A percentile compares a stretch with the other conserved stretches of the same genome.
These are phyloP conservation scores for Chrysaora quinquecirrha DNA, from an alignment of 30 jellyfish, hydroid and myxozoan species.

Conservation along the genomic window DNA sequence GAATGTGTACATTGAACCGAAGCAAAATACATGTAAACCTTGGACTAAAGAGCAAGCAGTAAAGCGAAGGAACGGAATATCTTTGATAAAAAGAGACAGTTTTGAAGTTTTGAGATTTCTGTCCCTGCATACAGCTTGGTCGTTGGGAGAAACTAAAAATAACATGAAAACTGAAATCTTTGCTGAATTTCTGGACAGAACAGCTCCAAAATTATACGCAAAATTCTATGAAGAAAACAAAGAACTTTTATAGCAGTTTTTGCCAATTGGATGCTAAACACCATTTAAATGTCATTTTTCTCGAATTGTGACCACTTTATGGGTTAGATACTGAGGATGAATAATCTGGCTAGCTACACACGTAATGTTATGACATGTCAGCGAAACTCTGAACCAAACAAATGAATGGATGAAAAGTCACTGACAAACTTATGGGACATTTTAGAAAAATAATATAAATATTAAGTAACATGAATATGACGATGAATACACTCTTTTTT, in stretches of 20 bases:
- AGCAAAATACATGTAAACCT: neutral
- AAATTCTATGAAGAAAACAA: neutral
- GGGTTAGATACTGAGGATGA: no score
- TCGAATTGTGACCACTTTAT: no score
- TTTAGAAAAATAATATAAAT: no score
- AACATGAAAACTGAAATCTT: neutral
- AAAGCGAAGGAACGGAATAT: conserved; percentile 44
- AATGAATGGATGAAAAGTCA: no score
- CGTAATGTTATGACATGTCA: no score
- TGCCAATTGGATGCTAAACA: no score
- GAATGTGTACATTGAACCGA: neutral
- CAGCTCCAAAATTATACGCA: neutral
- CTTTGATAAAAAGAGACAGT: conserved; percentile 35
- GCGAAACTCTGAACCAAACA: no score
- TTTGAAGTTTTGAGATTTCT: conserved; percentile 44
- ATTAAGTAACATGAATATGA: no score
- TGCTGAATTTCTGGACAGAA: neutral
- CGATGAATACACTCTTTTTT: no score
- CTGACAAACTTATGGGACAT: no score
- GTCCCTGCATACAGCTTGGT: conserved; percentile 57
- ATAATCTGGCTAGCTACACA: no score
- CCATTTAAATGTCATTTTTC: no score
- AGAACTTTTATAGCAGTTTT: neutral
- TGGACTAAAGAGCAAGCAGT: conserved; percentile 3
- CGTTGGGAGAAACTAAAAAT: neutral